Base-by-base conservation (phyloP, 2,888 invertebrate genomes). In the Drosophila mettleri region DNA sequence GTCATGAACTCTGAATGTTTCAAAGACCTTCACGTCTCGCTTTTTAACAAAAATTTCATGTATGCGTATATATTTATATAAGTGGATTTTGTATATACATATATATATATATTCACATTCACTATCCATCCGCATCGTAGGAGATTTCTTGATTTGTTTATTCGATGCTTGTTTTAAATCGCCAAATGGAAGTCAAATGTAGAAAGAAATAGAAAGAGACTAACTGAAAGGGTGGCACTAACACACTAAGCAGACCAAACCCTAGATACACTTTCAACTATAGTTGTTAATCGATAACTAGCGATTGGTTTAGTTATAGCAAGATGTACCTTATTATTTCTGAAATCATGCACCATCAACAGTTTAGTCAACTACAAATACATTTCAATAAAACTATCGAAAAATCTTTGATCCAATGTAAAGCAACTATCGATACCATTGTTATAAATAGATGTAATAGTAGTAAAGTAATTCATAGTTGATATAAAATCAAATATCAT, bases 21-120 rank as follows among this genome's bases (percentile, higher is more conserved):
- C 31, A 9, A 18, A 68, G 62, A 57, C 74, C 74, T 74, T 74
- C 74, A 71, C 57, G 67, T 74, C 71, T 71, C 67, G 60, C 48
- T 45, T 55, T 52, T 64, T 49, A 54, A 41, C 36, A 46, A 31
- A 53, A 29, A 67, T 31, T 61, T 46, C 36, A 31, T 18, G 46
- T 20, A 55, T 24, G 39, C 27, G 3, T 16, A 27, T 33, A 49
- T 29, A 18, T 22, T 10, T 29, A 39, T 22, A 20, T 41, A 7
- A 29, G n/a, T n/a, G n/a, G n/a, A n/a, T n/a, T n/a, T n/a, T 8
- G 8, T 36, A 22, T 22, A 14, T 41, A 6, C 12, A 36, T 49
- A 43, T 12, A 22, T 2, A 31, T 59, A 54, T 45, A 34, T 24
- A 64, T 55, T 61, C 54, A 57, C 18, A 73, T 54, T 64, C 64